phyloP scores from a whole-genome alignment of 2,113 vertebrate genomes.

The Oophaga pumilio region DNA sequence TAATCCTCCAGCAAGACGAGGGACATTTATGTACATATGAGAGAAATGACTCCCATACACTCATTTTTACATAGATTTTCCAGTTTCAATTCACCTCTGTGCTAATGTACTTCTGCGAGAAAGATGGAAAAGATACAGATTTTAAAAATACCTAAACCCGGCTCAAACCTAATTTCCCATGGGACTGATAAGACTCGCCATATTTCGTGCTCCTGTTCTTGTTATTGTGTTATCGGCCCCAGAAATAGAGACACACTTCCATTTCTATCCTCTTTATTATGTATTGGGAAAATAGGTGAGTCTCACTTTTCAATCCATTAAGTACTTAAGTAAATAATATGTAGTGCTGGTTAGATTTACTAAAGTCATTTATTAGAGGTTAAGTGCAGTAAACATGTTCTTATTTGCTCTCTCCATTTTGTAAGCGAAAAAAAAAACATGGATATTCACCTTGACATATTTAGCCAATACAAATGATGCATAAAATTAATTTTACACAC shows the following conservation, averaged over 20 bases:
- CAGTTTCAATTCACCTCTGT: constrained; percentile 40
- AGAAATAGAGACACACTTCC: constrained; percentile 13
- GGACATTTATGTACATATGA: constrained; percentile 40
- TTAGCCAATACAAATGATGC: background rate
- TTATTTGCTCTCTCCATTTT: background rate
- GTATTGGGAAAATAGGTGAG: background rate
- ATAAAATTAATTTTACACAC: background rate
- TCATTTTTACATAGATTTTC: constrained; percentile 53
- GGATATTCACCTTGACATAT: background rate
- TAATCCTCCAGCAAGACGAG: constrained; percentile 17
- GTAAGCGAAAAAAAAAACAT: background rate
- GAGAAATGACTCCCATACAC: constrained; percentile 45
- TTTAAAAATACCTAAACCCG: constrained; percentile 54
- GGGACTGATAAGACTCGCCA: constrained; percentile 34
- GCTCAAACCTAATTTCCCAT: constrained; percentile 50
- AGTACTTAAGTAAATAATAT: background rate
- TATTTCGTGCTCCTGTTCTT: constrained; percentile 43
- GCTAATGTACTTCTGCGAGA: constrained; percentile 47
- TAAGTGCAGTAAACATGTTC: background rate
- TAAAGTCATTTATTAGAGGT: background rate
- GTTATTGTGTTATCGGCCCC: constrained; percentile 19
- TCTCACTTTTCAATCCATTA: background rate
- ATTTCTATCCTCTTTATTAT: constrained; percentile 12
- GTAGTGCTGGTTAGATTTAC: constrained; percentile 8
- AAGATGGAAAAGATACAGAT: constrained; percentile 43